Evolutionary conservation across 1,140 invertebrate genomes (phyloP).

Genomic region (Saccostrea cuccullata): DNA sequence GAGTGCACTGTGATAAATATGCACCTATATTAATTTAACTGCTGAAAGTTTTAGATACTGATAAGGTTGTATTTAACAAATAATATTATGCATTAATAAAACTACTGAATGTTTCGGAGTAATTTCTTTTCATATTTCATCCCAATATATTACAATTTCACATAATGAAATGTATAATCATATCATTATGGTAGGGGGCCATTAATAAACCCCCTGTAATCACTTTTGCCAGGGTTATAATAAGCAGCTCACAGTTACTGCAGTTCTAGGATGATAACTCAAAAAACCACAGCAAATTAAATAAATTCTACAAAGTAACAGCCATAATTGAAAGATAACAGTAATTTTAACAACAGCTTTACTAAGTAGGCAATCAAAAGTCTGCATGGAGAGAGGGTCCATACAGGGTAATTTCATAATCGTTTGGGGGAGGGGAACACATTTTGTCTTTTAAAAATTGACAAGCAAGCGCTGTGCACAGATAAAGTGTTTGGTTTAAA

Average conservation of each 20-base stretch:
- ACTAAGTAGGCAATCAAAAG: slow-evolving; percentile 27
- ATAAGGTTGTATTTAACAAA: too few relatives aligned
- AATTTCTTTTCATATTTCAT: too few relatives aligned
- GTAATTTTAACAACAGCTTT: slow-evolving; percentile 24
- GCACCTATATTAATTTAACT: too few relatives aligned
- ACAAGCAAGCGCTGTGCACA: neutral
- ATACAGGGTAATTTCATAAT: neutral
- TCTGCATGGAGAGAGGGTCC: neutral
- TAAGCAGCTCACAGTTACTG: neutral
- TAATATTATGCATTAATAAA: too few relatives aligned
- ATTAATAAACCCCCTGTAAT: neutral
- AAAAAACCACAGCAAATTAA: slow-evolving; percentile 25
- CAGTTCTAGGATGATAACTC: neutral
- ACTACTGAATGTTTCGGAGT: too few relatives aligned
- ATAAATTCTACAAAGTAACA: slow-evolving; percentile 6
- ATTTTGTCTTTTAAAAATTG: neutral
- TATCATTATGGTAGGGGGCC: too few relatives aligned
- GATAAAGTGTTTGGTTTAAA: neutral
- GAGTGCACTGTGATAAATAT: too few relatives aligned
- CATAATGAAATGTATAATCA: too few relatives aligned
- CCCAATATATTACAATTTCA: too few relatives aligned
- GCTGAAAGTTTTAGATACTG: too few relatives aligned
- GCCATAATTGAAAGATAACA: slow-evolving; percentile 25
- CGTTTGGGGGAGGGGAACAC: neutral
- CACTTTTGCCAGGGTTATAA: neutral